Conservation (phyloP, 2,113 vertebrate genomes). For the Atrichornis clamosus region DNA sequence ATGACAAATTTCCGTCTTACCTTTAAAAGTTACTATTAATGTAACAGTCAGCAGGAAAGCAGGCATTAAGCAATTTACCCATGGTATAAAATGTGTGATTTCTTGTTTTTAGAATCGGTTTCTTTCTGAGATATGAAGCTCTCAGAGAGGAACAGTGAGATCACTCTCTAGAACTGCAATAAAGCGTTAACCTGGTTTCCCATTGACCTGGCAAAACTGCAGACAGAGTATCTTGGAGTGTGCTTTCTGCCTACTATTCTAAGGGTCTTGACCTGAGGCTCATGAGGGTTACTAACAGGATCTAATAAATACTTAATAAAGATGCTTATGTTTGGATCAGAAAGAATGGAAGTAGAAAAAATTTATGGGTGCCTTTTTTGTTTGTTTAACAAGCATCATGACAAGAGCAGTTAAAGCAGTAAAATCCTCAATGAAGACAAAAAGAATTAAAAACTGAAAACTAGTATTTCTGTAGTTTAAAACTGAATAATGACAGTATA, state of each 20-base stretch:
- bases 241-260: background rate
- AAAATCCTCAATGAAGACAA: background rate
- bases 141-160: background rate
- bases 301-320: background rate
- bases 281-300: background rate
- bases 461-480: background rate
- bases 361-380: background rate
- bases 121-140: background rate
- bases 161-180: background rate
- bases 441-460: background rate
- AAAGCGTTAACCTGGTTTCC: background rate
- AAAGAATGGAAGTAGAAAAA: background rate
- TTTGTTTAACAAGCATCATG: background rate
- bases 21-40: background rate
- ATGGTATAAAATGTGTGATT: background rate
- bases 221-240: background rate
- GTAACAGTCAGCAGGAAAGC: background rate
- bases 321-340: background rate
- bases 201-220: background rate
- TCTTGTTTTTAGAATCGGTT: background rate
- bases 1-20: background rate
- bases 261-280: background rate
- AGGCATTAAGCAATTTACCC: background rate
- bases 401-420: background rate
- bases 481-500: background rate